phyloP scores from a whole-genome alignment of 2,888 invertebrate genomes.

The Nymphalis c-album region DNA sequence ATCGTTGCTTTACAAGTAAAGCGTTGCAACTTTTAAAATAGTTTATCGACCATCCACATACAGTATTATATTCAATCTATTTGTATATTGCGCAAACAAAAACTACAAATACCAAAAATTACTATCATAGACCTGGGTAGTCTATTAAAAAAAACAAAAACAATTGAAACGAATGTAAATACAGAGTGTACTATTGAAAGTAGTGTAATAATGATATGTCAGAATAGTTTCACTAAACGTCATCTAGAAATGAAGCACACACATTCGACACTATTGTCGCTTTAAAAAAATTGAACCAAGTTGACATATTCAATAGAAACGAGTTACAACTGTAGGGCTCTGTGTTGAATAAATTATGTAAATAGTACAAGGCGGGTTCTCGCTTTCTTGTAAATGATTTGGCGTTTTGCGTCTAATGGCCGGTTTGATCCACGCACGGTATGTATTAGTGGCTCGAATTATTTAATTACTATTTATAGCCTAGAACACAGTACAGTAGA shows the following conservation, averaged over 20 bases:
- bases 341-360: conserved; percentile 77
- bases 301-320: conserved; percentile 6
- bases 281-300: neutral
- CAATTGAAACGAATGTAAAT: no score
- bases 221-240: no score
- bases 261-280: no score
- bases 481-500: conserved; percentile 19
- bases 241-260: no score
- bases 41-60: neutral
- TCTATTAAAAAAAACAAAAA: no score
- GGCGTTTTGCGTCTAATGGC: conserved; percentile 73
- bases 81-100: no score
- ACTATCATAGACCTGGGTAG: no score
- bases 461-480: conserved; percentile 69
- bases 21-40: conserved; percentile 51
- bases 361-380: conserved; percentile 73
- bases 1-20: conserved; percentile 58
- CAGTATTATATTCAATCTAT: neutral
- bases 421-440: conserved; percentile 58
- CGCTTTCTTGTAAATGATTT: conserved; percentile 79
- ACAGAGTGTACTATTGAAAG: no score
- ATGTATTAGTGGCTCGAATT: conserved; percentile 66
- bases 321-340: conserved; percentile 45
- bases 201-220: no score
- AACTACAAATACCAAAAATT: no score